Evolutionary conservation across 2,888 invertebrate genomes (phyloP).

Genomic region (Sphaeridia pumilis): DNA sequence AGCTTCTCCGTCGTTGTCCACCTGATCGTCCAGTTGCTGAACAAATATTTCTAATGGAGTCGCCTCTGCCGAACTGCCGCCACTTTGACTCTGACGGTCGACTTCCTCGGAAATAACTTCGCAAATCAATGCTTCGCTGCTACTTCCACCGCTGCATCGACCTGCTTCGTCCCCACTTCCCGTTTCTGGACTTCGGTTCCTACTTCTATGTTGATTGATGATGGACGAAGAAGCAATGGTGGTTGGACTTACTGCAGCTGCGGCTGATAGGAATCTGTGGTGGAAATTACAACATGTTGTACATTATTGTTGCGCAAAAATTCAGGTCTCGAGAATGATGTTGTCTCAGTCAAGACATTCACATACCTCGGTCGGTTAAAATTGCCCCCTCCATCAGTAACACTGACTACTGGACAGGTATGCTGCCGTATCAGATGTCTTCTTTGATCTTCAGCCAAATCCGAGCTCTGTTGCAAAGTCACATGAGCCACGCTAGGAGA

Average conservation of each 20-base stretch:
- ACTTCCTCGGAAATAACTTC: conserved; percentile 35
- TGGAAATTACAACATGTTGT: too few relatives aligned
- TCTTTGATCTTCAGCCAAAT: conserved; percentile 34
- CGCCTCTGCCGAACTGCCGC: conserved; percentile 34
- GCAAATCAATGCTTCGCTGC: conserved; percentile 33
- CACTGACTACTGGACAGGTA: conserved; percentile 35
- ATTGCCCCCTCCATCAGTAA: conserved; percentile 30
- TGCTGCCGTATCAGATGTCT: conserved; percentile 36
- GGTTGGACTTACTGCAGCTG: conserved; percentile 35
- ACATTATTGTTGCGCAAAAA: too few relatives aligned
- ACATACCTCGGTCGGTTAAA: conserved; percentile 34
- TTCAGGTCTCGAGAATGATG: too few relatives aligned
- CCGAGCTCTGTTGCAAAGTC: conserved; percentile 32
- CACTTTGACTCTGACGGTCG: conserved; percentile 28
- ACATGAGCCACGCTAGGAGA: conserved; percentile 34
- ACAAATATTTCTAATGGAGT: conserved; percentile 36
- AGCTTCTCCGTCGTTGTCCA: conserved; percentile 35
- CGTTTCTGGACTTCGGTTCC: conserved; percentile 34
- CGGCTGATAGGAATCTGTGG: conserved; percentile 35
- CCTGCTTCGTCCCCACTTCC: conserved; percentile 22
- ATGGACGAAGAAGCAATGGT: conserved; percentile 33
- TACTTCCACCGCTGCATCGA: conserved; percentile 32
- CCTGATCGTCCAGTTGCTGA: conserved; percentile 32
- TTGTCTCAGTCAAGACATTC: too few relatives aligned
- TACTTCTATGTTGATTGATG: conserved; percentile 31